Evolutionary conservation across 1,140 invertebrate genomes (phyloP).

Genomic region (Battus philenor): DNA sequence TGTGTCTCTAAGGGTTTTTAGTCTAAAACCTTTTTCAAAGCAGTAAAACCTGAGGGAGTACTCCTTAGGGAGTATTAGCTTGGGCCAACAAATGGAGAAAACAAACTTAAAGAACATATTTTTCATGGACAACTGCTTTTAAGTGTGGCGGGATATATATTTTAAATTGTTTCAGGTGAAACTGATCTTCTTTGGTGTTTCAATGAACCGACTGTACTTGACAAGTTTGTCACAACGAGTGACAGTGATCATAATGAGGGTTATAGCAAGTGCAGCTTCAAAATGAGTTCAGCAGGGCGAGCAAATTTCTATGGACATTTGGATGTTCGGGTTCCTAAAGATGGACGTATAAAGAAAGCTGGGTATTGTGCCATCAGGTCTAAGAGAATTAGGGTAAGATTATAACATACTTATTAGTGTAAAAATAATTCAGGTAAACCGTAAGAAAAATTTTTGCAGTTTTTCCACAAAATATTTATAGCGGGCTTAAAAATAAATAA

Average conservation of each 20-base stretch:
- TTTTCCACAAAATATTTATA: background rate
- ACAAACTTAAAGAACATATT: no score
- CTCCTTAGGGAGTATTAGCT: no score
- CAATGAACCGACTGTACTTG: slow-evolving; percentile 77
- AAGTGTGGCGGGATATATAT: no score
- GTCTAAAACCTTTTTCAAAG: no score
- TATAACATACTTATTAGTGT: no score
- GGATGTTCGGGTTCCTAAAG: slow-evolving; percentile 83
- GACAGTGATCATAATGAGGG: slow-evolving; percentile 91
- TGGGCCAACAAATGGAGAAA: no score
- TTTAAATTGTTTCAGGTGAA: slow-evolving; percentile 74
- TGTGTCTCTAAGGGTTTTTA: no score
- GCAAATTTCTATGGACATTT: slow-evolving; percentile 87
- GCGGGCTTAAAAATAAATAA: background rate
- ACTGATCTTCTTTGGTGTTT: slow-evolving; percentile 84
- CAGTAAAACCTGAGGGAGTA: no score
- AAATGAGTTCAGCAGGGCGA: slow-evolving; percentile 80
- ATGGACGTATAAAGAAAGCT: slow-evolving; percentile 83
- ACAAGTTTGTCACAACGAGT: slow-evolving; percentile 84
- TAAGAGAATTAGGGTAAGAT: slow-evolving; percentile 78
- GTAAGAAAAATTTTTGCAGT: background rate
- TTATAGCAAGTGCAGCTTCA: slow-evolving; percentile 81
- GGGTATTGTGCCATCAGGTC: slow-evolving; percentile 89
- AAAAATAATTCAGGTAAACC: no score
- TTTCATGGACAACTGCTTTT: no score